Evolutionary conservation across 23 tunicate genomes (phyloP).

Genomic region (Oikopleura vanhoeffeni): DNA sequence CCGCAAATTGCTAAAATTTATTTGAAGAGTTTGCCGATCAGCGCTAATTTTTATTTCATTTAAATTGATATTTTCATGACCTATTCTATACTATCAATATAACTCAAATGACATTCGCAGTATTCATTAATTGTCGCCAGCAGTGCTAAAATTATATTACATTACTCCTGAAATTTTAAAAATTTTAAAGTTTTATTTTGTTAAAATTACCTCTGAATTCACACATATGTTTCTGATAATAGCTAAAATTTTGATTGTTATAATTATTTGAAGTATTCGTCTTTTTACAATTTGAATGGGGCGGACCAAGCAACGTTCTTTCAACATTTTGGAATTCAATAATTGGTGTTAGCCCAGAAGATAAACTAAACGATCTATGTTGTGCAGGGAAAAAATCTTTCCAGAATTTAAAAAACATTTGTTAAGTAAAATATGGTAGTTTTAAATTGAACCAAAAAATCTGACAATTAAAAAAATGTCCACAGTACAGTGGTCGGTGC

Average conservation of each 20-base stretch:
- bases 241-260: neutral
- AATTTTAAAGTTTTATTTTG: neutral
- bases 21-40: neutral
- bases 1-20: too few relatives aligned
- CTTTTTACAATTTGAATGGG: neutral
- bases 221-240: neutral
- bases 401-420: too few relatives aligned
- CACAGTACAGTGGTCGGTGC: too few relatives aligned
- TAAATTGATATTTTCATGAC: too few relatives aligned
- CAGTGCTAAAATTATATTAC: neutral
- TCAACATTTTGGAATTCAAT: constrained; percentile 14
- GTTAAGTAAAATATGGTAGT: too few relatives aligned
- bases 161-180: neutral
- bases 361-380: constrained; percentile 9
- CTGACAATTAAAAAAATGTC: too few relatives aligned
- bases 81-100: neutral
- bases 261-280: neutral
- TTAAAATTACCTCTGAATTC: neutral
- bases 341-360: constrained; percentile 4
- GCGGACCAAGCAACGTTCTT: neutral
- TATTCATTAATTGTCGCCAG: neutral
- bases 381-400: neutral
- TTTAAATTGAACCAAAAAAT: too few relatives aligned
- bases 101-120: neutral
- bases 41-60: neutral